Percentiles rank a stretch among this genome's conserved stretches.
Conservation (phyloP, 92 coral and sea anemone species). For the Epizoanthus stellaris region DNA sequence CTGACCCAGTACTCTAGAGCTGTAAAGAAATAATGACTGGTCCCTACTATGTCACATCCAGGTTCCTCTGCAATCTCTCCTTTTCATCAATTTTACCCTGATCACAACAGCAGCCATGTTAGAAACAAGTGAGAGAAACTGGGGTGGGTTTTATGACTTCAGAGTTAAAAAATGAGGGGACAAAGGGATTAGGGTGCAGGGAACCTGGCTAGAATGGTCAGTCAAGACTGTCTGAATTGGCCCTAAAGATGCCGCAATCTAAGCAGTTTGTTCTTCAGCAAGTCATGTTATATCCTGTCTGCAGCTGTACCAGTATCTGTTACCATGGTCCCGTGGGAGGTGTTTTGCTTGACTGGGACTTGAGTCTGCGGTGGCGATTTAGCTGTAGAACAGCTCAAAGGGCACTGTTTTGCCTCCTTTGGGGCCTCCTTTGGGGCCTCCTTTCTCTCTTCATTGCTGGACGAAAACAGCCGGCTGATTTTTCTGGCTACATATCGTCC, state of each 20-base stretch:
- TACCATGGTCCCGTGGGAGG: background rate
- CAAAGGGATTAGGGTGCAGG: too few relatives aligned
- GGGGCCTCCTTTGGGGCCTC: background rate
- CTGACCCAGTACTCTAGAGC: too few relatives aligned
- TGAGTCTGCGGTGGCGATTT: background rate
- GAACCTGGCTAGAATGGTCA: too few relatives aligned
- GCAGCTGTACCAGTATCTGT: background rate
- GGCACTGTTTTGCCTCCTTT: constrained; percentile 13
- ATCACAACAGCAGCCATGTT: too few relatives aligned
- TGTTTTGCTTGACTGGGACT: background rate
- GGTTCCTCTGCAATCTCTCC: too few relatives aligned
- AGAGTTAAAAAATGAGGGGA: too few relatives aligned
- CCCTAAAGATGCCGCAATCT: background rate
- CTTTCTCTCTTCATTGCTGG: constrained; percentile 7
- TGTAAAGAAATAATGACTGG: too few relatives aligned
- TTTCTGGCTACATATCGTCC: constrained; percentile 42
- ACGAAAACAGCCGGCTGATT: constrained; percentile 36
- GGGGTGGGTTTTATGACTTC: too few relatives aligned
- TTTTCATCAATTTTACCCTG: too few relatives aligned
- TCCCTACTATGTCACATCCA: too few relatives aligned
- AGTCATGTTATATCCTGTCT: background rate
- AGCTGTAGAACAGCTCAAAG: constrained; percentile 3
- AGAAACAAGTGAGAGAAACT: too few relatives aligned
- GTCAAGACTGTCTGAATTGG: background rate
- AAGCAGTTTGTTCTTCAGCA: background rate